Evolutionary conservation across 2,113 vertebrate genomes (phyloP), one percentile per base, ranked within the genome.

Genomic region (Sylvia atricapilla): DNA sequence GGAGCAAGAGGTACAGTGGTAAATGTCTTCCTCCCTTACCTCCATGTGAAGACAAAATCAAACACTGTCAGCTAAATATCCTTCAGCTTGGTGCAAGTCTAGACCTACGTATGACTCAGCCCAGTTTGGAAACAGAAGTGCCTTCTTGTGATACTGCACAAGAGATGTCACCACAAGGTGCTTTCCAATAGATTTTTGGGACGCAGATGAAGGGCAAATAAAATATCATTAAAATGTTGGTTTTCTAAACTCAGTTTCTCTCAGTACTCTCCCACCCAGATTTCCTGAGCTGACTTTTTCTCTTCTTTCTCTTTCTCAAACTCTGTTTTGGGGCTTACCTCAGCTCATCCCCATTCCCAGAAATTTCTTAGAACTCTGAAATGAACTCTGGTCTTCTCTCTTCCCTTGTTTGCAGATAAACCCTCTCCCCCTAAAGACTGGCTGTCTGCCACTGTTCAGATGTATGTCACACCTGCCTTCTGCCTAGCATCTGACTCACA

Each of bases 401-500:
- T 93, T 93, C 59, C 43, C 13, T 60, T 90, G 62, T 17, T 87
- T 56, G 79, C 83, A 95, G 69, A 77, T 41, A 68, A 84, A 21
- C 20, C 16, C 39, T 64, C 35, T 80, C 14, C 8, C 27, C 33
- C 31, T 81, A 22, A 92, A 80, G 76, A 46, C 68, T 96, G 92
- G 49, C 82, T 70, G 43, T 31, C 76, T 92, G 90, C 82, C 85
- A 83, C 85, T 77, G 82, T 25, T 94, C 89, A 95, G 76, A 92
- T 84, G 75, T 70, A 74, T 90, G 60, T 91, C 86, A 90, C 91
- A 92, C 72, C 90, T 97, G 83, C 52, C 83, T 93, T 52, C 72
- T 90, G 75, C 90, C 89, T 67, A 84, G 79, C 73, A 81, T 93
- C 90, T 90, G 93, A 90, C 85, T 96, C 90, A 93, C 93, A 93